Evolutionary conservation across 2,888 invertebrate genomes (phyloP), one percentile per base, ranked within the genome.

Genomic region (Drosophila nigritarsus): DNA sequence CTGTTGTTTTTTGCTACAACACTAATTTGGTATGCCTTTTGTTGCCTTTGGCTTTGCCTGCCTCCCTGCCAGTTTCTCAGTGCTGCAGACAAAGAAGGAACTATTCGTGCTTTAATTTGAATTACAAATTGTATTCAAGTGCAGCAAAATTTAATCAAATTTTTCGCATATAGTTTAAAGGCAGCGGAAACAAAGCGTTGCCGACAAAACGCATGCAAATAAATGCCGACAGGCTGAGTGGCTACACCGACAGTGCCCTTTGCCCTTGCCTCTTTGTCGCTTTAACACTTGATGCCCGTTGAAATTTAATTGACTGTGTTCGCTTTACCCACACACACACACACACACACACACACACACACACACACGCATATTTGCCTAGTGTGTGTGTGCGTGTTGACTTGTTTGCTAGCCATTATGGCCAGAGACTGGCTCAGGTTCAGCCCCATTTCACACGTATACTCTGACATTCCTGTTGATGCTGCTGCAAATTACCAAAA

Each of bases 1-100:
- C 5, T 59, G 58, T 58, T 67, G 69, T 42, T 75, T 54, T 62
- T 73, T 78, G 87, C 87, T 79, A 77, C 87, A 83, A 64, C 76
- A 75, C 85, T 87, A 85, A 85, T 85, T 85, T 87, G 85, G 85
- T 84, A 85, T 85, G 85, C 85, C 87, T 81, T 85, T 82, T 80
- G 87, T 78, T 82, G 83, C 71, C 48, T 45, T 45, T 45, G 45
- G 15, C 45, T 13, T 1, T n/a, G 15, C 53, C 58, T 27, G 42
- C 18, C 45, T 20, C 11, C 27, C 66, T 32, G 40, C 15, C 27
- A 40, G 49, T 49, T 32, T 24, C 45, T 49, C 38, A 32, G 32
- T 42, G 20, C 40, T 42, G 24, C 18, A 40, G 11, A 3, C 42
- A 27, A 11, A 58, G n/a, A 68, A 73, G 71, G 64, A 79, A 82